These are phyloP conservation scores for Astropecten irregularis DNA, from an alignment of 53 echinoderm and acorn worm species.

Conservation along the genomic window DNA sequence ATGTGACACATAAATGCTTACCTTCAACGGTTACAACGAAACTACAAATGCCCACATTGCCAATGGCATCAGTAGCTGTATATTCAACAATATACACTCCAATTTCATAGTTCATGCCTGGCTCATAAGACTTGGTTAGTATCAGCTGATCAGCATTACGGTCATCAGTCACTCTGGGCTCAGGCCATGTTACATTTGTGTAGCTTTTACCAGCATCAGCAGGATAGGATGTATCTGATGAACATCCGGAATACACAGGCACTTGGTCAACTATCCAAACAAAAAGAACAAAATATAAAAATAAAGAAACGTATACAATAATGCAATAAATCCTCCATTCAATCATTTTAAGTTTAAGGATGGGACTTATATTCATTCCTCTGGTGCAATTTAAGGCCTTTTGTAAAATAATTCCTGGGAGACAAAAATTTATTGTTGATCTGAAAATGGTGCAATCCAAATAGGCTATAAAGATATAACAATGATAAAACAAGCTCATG, in stretches of 20 bases:
- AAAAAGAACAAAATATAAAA: too few species aligned
- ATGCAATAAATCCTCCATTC: too few species aligned
- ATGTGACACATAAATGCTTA: neutral
- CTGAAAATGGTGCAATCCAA: too few species aligned
- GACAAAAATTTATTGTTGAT: too few species aligned
- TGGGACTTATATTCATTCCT: too few species aligned
- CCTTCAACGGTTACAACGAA: conserved; percentile 48
- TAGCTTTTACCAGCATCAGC: conserved; percentile 45
- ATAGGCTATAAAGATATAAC: too few species aligned
- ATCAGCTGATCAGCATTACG: neutral
- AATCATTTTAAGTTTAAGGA: too few species aligned
- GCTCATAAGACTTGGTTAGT: conserved; percentile 41
- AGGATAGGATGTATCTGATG: neutral
- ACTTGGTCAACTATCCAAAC: conserved; percentile 63
- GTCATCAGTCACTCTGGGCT: conserved; percentile 57
- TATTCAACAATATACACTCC: conserved; percentile 39
- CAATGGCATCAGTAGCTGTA: conserved; percentile 47
- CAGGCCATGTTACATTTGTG: conserved; percentile 58
- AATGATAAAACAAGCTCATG: too few species aligned
- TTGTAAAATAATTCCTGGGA: too few species aligned
- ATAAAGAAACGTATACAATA: too few species aligned
- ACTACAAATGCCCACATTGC: conserved; percentile 42
- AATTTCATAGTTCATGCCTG: conserved; percentile 30
- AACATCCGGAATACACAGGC: conserved; percentile 44
- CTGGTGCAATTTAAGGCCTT: too few species aligned